A percentile compares a stretch with the other conserved stretches of the same genome.
These are phyloP conservation scores for Nomada flava DNA, from an alignment of 2,888 invertebrate species.

Conservation along the genomic window DNA sequence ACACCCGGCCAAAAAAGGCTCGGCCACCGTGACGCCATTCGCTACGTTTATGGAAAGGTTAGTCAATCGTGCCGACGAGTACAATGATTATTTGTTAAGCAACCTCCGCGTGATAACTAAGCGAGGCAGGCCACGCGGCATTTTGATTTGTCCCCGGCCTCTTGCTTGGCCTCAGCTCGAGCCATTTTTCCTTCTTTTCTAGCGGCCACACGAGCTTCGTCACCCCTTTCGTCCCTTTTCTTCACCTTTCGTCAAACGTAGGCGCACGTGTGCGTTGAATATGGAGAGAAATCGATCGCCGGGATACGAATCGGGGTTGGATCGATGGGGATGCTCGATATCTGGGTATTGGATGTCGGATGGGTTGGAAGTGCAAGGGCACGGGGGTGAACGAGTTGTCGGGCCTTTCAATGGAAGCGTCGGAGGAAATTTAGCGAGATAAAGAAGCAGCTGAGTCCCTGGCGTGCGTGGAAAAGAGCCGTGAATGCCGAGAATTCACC, in stretches of 20 bases:
- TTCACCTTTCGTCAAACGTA: not conserved
- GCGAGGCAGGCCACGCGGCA: constrained; percentile 52
- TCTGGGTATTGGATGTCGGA: constrained; percentile 26
- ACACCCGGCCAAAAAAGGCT: constrained; percentile 77
- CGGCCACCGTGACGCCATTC: constrained; percentile 75
- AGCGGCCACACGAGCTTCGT: constrained; percentile 3
- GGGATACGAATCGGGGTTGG: not conserved
- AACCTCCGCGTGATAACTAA: constrained; percentile 69
- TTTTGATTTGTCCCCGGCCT: constrained; percentile 49
- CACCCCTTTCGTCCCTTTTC: not conserved
- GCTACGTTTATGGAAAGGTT: constrained; percentile 71
- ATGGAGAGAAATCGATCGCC: not conserved
- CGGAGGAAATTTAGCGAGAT: not conserved
- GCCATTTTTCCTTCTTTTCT: not conserved
- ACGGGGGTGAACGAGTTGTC: not conserved
- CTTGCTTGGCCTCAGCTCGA: not conserved
- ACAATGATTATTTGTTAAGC: constrained; percentile 76
- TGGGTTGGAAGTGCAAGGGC: not conserved
- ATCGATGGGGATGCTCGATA: constrained; percentile 2
- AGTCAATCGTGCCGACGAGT: constrained; percentile 73
- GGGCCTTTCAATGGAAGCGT: not conserved
- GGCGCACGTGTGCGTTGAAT: constrained; percentile 32
- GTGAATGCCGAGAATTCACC: too few relatives aligned
- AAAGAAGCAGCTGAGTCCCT: not conserved
- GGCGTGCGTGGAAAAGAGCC: not conserved